phyloP scores from a whole-genome alignment of 2,113 vertebrate genomes.

The Misgurnus anguillicaudatus region DNA sequence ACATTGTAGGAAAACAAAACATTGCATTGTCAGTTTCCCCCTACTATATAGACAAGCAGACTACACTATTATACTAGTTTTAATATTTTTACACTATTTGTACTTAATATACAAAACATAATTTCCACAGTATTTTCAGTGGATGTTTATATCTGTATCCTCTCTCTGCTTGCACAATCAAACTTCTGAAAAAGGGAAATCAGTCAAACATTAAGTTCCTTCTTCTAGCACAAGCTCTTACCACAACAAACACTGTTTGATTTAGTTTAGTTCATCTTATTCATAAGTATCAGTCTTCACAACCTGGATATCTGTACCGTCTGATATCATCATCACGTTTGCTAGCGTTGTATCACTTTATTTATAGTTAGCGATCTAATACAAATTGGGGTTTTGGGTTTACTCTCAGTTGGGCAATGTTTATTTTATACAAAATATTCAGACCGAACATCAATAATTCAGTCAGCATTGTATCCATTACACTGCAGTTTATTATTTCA shows the following conservation, averaged over 20 bases:
- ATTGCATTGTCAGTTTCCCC: too few relatives aligned
- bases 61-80: too few relatives aligned
- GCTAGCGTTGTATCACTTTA: not conserved
- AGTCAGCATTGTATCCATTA: not conserved
- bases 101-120: too few relatives aligned
- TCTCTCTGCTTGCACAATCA: constrained; percentile 47
- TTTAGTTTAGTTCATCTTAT: constrained; percentile 31
- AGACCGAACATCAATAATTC: constrained; percentile 35
- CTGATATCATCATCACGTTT: not conserved
- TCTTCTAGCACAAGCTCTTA: constrained; percentile 3
- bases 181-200: constrained; percentile 40
- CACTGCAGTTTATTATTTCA: constrained; percentile 23
- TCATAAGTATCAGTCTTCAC: not conserved
- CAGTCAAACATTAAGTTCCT: constrained; percentile 23
- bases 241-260: constrained; percentile 13
- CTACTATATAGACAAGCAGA: too few relatives aligned
- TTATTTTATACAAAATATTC: constrained; percentile 24
- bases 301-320: not conserved
- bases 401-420: not conserved
- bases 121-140: too few relatives aligned
- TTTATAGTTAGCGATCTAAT: not conserved
- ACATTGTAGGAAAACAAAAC: too few relatives aligned
- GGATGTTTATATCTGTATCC: constrained; percentile 7
- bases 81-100: too few relatives aligned
- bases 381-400: not conserved